These are phyloP conservation scores for Camponotus pennsylvanicus DNA, from an alignment of 1,140 invertebrate species.

Conservation along the genomic window DNA sequence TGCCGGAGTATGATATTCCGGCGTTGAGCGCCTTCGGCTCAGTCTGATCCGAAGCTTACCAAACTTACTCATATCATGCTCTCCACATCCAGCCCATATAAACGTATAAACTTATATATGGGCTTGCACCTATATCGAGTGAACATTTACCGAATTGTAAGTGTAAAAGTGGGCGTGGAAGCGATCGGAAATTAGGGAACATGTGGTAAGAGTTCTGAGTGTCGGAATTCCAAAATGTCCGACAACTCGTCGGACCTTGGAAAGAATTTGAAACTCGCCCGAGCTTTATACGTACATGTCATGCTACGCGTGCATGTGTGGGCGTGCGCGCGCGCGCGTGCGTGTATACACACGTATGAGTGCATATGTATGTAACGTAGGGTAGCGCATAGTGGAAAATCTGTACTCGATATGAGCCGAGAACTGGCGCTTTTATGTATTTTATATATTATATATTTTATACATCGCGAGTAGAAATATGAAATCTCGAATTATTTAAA, in stretches of 20 bases:
- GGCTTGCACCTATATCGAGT: constrained; percentile 32
- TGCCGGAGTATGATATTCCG: constrained; percentile 20
- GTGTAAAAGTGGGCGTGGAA: constrained; percentile 52
- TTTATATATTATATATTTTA: constrained; percentile 12
- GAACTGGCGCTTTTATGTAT: constrained; percentile 14
- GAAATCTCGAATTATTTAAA: neutral
- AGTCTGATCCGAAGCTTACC: constrained; percentile 67
- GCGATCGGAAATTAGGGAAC: constrained; percentile 79
- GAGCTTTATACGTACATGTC: constrained; percentile 52
- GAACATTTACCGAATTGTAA: constrained; percentile 47
- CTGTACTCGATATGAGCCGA: constrained; percentile 59
- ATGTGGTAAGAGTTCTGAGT: constrained; percentile 66
- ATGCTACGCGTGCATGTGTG: neutral
- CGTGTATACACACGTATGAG: neutral
- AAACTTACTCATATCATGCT: constrained; percentile 66
- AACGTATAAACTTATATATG: constrained; percentile 38
- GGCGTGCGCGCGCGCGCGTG: neutral
- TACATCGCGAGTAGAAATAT: constrained; percentile 28
- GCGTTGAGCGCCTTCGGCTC: constrained; percentile 60
- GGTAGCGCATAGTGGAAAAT: constrained; percentile 34
- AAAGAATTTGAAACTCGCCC: constrained; percentile 73
- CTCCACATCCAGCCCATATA: constrained; percentile 3
- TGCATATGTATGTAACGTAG: constrained; percentile 17
- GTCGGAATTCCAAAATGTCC: constrained; percentile 72
- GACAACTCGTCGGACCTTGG: constrained; percentile 62